Evolutionary conservation across 2,888 invertebrate genomes (phyloP).

Genomic region (Ernsta delagoae): DNA sequence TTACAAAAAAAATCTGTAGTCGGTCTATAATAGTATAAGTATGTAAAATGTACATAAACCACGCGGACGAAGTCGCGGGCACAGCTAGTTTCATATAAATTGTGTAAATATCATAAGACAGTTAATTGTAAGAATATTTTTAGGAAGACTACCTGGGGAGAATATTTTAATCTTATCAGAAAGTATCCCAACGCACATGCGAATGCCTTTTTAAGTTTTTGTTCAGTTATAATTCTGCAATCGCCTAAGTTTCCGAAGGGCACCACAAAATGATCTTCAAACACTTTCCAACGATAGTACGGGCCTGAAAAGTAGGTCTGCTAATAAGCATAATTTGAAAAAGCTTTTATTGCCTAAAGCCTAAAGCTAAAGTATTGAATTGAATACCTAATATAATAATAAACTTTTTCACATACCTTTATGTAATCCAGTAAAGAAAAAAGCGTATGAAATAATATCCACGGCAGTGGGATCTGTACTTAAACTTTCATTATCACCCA

Average conservation of each 20-base stretch:
- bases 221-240: constrained; percentile 83
- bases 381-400: too few relatives aligned
- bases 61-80: too few relatives aligned
- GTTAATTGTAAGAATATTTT: neutral
- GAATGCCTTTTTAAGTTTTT: constrained; percentile 86
- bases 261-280: constrained; percentile 86
- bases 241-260: constrained; percentile 83
- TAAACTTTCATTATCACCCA: constrained; percentile 51
- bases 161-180: constrained; percentile 83
- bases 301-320: constrained; percentile 86
- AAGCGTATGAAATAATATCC: constrained; percentile 91
- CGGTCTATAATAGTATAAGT: too few relatives aligned
- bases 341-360: too few relatives aligned
- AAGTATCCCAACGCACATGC: constrained; percentile 83
- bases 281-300: constrained; percentile 92
- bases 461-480: constrained; percentile 72
- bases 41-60: too few relatives aligned
- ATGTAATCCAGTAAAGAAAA: constrained; percentile 93
- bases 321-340: too few relatives aligned
- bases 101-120: neutral
- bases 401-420: constrained; percentile 91
- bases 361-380: too few relatives aligned
- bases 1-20: too few relatives aligned
- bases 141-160: constrained; percentile 65
- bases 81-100: too few relatives aligned